Evolutionary conservation across 2,113 vertebrate genomes (phyloP).

Genomic region (Laterallus jamaicensis): DNA sequence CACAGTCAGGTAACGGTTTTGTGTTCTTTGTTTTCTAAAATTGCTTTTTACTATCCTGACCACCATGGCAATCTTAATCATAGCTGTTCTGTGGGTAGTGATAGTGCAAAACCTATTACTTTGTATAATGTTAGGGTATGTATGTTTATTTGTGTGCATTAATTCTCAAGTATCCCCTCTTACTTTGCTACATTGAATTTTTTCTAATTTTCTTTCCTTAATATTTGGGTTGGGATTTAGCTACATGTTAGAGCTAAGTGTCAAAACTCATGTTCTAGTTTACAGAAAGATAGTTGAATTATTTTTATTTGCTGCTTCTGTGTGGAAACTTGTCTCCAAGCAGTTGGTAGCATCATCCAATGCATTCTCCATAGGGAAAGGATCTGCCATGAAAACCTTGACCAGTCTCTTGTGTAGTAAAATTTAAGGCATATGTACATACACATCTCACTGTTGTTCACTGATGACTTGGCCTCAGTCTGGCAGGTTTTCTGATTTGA

Average conservation of each 20-base stretch:
- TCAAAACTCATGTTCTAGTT: not conserved
- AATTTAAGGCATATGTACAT: accelerated
- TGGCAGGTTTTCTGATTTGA: not conserved
- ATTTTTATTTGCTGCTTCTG: not conserved
- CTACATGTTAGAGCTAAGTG: not conserved
- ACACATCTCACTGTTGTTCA: not conserved
- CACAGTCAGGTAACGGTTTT: not conserved
- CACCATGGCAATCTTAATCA: not conserved
- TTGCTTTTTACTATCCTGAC: not conserved
- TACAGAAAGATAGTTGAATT: not conserved
- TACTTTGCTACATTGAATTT: not conserved
- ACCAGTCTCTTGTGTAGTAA: not conserved
- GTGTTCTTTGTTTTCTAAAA: not conserved
- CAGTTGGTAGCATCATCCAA: not conserved
- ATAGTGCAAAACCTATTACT: not conserved
- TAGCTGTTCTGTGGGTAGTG: not conserved
- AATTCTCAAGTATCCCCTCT: not conserved
- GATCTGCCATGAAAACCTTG: not conserved
- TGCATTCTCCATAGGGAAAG: not conserved
- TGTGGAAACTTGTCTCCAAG: not conserved
- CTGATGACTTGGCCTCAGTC: not conserved
- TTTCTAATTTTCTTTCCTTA: not conserved
- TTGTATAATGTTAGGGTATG: not conserved
- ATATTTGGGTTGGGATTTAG: not conserved
- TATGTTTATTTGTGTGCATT: not conserved